phyloP scores from a whole-genome alignment of 2,797 vertebrate species.

The Epinephelus coioides region DNA sequence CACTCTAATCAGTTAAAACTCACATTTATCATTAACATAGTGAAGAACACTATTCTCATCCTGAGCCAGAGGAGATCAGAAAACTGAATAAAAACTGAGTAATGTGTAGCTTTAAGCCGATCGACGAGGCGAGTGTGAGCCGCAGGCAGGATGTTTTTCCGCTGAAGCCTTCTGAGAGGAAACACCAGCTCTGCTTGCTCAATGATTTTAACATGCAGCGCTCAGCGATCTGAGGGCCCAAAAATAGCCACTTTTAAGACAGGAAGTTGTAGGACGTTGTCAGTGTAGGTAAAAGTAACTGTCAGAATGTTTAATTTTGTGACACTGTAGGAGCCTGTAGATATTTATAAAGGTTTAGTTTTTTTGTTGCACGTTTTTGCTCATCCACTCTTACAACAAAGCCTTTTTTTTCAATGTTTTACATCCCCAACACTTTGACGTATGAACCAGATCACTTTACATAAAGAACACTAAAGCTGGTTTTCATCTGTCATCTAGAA shows the following conservation, averaged over 20 bases:
- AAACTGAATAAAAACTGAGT: conserved; percentile 1
- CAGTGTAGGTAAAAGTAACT: background rate
- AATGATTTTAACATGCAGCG: too few species aligned
- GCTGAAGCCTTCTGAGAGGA: too few species aligned
- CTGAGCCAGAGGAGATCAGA: background rate
- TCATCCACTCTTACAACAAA: background rate
- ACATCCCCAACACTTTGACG: background rate
- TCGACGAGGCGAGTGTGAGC: too few species aligned
- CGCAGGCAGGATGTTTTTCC: too few species aligned
- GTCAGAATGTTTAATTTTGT: background rate
- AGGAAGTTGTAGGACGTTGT: background rate
- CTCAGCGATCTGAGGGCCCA: too few species aligned
- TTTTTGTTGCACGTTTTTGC: conserved; percentile 17
- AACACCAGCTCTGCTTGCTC: too few species aligned
- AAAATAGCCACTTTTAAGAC: background rate
- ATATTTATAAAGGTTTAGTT: background rate
- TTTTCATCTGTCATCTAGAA: background rate
- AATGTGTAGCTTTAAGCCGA: background rate
- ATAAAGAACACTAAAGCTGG: background rate
- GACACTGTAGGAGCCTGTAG: background rate
- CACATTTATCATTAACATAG: background rate
- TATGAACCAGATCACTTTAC: background rate
- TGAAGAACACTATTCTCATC: background rate
- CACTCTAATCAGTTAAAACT: background rate
- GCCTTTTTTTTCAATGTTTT: background rate